Base-by-base conservation (phyloP, 2,888 invertebrate genomes). In the Mechanitis mazaeus region DNA sequence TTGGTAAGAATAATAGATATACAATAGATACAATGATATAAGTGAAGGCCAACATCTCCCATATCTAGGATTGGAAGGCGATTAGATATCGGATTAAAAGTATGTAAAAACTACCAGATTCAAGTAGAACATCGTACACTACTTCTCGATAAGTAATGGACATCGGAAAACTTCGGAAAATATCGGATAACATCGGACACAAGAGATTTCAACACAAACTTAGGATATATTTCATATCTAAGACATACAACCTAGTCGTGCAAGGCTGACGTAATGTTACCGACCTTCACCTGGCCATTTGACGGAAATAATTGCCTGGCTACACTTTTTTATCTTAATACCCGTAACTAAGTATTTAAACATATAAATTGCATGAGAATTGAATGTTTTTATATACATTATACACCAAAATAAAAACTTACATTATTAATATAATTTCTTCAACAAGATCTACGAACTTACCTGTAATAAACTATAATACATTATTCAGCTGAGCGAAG, bases 251-350 rank as follows among this genome's bases (percentile, higher is more conserved):
- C 68, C 67, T 67, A 72, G 69, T 66, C 59, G 63, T 66, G 73
- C 68, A 63, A 67, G 64, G 56, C 57, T 76, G 73, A 80, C 76
- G 78, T 77, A 74, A 80, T 65, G 35, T 11, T 11, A 50, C 56
- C 69, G 76, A 73, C 84, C 83, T 84, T 83, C 81, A 78, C 76
- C 78, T 67, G 73, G 69, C 70, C 66, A 66, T 70, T 75, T 71
- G 73, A 73, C 72, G 75, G 77, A 80, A 78, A 78, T 81, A 77
- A 81, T 80, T 75, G 75, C 74, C 70, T 72, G 72, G 68, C 68
- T 67, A 72, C 68, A 69, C 67, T 73, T 69, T 70, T 73, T 69
- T 69, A 60, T 66, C 61, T 60, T 69, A 72, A 70, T 69, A 67
- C 57, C 68, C 65, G 68, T 66, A 56, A 56, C 68, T 71, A 69